phyloP scores from a whole-genome alignment of 2,113 vertebrate species.

The Tichodroma muraria region DNA sequence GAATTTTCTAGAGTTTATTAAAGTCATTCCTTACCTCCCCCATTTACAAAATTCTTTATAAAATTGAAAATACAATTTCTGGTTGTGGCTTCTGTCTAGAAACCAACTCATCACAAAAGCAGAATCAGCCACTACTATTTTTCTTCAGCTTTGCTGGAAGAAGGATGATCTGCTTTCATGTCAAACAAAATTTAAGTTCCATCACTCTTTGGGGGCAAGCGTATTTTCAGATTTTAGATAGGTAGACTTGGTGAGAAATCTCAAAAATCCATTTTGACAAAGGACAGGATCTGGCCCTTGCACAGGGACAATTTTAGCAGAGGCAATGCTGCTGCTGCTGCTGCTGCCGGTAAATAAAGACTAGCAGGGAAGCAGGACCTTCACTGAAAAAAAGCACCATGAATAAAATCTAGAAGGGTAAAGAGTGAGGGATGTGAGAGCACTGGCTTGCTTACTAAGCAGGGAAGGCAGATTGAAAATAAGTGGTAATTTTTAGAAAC shows the following conservation, averaged over 20 bases:
- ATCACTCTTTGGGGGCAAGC: neutral
- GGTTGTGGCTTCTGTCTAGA: neutral
- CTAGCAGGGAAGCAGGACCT: neutral
- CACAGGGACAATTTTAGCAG: neutral
- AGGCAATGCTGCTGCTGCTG: neutral
- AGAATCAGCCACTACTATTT: neutral
- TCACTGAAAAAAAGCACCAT: neutral
- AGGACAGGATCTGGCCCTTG: neutral
- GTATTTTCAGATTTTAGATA: neutral
- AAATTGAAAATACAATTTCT: neutral
- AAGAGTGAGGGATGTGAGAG: neutral
- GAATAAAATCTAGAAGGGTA: neutral
- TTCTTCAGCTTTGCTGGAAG: neutral
- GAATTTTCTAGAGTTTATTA: neutral
- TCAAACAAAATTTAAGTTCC: neutral
- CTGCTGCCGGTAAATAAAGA: neutral
- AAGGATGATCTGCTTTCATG: neutral
- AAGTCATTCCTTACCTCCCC: neutral
- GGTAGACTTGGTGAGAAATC: neutral
- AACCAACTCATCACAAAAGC: neutral
- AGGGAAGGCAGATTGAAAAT: neutral
- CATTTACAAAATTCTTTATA: neutral
- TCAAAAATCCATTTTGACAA: neutral
- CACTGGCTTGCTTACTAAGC: neutral
- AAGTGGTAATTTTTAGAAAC: neutral